Conservation (phyloP, 2,888 invertebrate species). For the Zhuqinia jingwanae region DNA sequence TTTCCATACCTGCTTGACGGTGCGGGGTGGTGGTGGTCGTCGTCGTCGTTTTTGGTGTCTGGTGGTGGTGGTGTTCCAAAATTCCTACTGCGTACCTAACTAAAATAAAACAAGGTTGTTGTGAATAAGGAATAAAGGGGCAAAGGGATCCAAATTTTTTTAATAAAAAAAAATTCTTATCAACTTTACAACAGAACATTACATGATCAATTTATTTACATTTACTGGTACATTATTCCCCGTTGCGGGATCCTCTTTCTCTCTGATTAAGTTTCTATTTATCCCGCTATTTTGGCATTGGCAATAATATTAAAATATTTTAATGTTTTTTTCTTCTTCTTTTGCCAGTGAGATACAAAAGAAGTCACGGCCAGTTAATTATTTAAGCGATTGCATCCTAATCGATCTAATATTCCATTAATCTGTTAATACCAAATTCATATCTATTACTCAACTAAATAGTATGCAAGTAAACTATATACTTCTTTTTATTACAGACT, state of each 20-base stretch:
- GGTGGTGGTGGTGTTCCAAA: not conserved
- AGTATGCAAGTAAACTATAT: not conserved
- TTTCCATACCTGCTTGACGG: conserved; percentile 16
- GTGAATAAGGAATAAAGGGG: conserved; percentile 1
- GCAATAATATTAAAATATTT: too few species aligned
- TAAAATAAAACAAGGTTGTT: not conserved
- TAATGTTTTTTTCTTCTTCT: not conserved
- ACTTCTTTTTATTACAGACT: not conserved
- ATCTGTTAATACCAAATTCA: conserved; percentile 51
- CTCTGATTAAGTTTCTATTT: too few species aligned
- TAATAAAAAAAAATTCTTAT: not conserved
- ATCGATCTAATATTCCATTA: conserved; percentile 69
- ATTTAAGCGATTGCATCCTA: conserved; percentile 53
- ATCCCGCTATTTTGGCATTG: too few species aligned
- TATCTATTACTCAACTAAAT: conserved; percentile 30
- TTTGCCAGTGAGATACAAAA: not conserved
- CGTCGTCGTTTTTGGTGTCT: too few species aligned
- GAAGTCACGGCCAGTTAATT: conserved; percentile 52
- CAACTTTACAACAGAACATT: not conserved
- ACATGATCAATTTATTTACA: too few species aligned
- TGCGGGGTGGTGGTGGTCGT: too few species aligned
- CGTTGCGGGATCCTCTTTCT: too few species aligned
- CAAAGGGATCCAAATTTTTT: conserved; percentile 5
- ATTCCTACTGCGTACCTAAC: not conserved
- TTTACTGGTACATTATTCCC: too few species aligned